Percentiles rank a stretch among this genome's conserved stretches.
Conservation (phyloP, 2,113 vertebrate genomes). For the Jacana jacana region DNA sequence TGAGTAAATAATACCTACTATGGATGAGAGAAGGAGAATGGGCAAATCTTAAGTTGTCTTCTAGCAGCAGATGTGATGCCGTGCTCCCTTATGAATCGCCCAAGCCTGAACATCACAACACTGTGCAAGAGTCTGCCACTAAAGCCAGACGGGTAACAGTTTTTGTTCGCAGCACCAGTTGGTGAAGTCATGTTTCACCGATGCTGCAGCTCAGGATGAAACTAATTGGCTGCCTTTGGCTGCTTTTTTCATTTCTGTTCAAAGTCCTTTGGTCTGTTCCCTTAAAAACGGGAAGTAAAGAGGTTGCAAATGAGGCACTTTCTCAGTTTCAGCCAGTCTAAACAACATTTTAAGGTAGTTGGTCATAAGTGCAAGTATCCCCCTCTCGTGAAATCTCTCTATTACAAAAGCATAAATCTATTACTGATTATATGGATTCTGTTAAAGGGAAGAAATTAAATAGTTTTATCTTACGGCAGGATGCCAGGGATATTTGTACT, state of each 20-base stretch:
- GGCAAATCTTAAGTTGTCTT: too few species aligned
- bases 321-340: neutral
- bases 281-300: neutral
- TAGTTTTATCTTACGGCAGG: neutral
- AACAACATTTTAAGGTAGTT: neutral
- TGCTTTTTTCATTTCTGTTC: neutral
- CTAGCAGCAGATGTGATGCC: neutral
- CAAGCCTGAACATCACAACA: neutral
- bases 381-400: neutral
- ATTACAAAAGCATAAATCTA: constrained; percentile 25
- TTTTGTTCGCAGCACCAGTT: neutral
- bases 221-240: accelerated
- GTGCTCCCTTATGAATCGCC: accelerated
- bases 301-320: neutral
- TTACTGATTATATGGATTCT: neutral
- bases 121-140: neutral
- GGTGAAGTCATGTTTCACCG: neutral
- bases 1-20: accelerated
- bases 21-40: neutral
- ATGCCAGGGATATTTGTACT: constrained; percentile 8
- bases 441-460: constrained; percentile 27
- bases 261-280: neutral
- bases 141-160: neutral
- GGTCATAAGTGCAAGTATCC: neutral
- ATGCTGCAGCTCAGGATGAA: neutral